phyloP scores from a whole-genome alignment of 2,797 vertebrate species.

The Anguilla megastoma region DNA sequence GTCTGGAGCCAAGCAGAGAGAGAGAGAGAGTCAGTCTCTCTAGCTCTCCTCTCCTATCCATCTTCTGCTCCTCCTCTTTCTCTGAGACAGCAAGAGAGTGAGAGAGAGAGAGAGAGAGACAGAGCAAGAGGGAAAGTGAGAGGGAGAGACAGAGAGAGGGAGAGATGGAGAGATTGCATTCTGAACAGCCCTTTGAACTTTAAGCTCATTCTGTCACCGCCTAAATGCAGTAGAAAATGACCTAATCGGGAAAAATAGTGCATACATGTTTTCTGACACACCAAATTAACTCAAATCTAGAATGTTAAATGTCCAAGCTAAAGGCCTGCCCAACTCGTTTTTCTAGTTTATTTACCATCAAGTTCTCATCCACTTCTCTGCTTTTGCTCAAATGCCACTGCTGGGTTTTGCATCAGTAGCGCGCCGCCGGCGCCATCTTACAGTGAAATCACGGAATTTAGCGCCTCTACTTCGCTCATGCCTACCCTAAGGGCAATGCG shows the following conservation, averaged over 20 bases:
- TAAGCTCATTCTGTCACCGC: neutral
- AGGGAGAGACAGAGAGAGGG: neutral
- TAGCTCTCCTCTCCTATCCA: neutral
- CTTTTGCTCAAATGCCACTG: neutral
- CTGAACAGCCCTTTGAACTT: neutral
- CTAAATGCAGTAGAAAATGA: neutral
- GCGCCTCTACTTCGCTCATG: neutral
- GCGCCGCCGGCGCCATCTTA: neutral
- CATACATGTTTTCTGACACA: neutral
- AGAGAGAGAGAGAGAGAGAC: neutral
- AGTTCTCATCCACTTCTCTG: neutral
- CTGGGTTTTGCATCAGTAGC: no score
- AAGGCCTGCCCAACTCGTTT: neutral
- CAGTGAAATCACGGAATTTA: neutral
- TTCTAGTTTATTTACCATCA: neutral
- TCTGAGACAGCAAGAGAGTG: no score
- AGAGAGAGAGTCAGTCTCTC: neutral
- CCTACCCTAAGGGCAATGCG: neutral
- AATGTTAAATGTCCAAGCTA: neutral
- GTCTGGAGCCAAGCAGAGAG: constrained; percentile 6
- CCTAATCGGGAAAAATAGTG: neutral
- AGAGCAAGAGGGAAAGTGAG: neutral
- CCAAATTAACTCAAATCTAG: neutral
- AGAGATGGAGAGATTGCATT: neutral
- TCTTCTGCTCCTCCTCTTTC: constrained; percentile 1